Evolutionary conservation across 1,140 invertebrate species (phyloP), one percentile per base, ranked within the genome.

Genomic region (Orchestia grillus): DNA sequence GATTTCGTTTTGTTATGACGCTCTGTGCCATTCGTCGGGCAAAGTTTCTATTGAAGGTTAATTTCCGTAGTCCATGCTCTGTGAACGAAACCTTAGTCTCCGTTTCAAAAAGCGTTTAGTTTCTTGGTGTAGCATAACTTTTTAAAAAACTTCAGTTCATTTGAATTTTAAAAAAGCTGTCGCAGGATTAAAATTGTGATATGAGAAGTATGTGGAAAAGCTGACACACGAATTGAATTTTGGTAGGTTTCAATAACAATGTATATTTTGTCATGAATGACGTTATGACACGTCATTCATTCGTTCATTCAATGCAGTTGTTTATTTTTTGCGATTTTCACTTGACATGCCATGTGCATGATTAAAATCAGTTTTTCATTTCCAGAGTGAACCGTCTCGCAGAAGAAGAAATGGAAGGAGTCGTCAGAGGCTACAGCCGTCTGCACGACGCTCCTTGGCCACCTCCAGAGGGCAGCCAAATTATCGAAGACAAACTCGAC

Each of bases 311-410:
- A n/a, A n/a, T n/a, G n/a, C n/a, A n/a, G n/a, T n/a, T n/a, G n/a
- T n/a, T n/a, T n/a, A n/a, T n/a, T n/a, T n/a, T n/a, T n/a, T n/a
- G n/a, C n/a, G n/a, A n/a, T n/a, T n/a, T n/a, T 77, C 62, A 36
- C 28, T 15, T 36, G 11, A 77, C 11, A 36, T 23, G 36, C 11
- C 1, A 28, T 23, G 62, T 77, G 28, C 11, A 36, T 77, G 62
- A 77, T 36, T 77, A 28, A 77, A 1, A 36, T 3, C 11, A 77
- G 11, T 77, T 90, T 8, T 87, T 87, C 36, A 87, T 42, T 90
- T 90, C 23, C 88, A 90, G 88, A 90, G 88, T 90, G n/a, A 90
- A 90, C 43, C 88, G 88, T 42, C 92, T 94, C 19, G 92, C 92
- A 40, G 92, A 94, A 45, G 92, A 94, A 47, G 92, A 94, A 45